Evolutionary conservation across 2,888 invertebrate species (phyloP), one percentile per base, ranked within the genome.

Genomic region (Phaonia tiefii): DNA sequence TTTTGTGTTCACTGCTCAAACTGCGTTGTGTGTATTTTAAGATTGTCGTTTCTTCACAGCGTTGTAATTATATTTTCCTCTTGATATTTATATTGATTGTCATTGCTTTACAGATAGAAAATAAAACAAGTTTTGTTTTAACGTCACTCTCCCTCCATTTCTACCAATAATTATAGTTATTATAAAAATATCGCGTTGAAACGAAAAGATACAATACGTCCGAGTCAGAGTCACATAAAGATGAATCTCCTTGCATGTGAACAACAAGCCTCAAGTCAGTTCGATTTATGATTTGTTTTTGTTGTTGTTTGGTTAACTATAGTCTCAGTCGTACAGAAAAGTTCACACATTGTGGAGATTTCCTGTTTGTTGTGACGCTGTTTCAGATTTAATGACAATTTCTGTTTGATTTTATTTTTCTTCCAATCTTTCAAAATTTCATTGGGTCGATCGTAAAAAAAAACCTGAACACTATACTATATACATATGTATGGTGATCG

Each of bases 201-300:
- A 37, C 42, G 63, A 63, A 63, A 63, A 63, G 22, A 60, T 39
- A 39, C 8, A n/a, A 17, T n/a, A 15, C 60, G 17, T 15, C n/a
- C 60, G 37, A 60, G 17, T 15, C 17, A 39, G 31, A 54, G 54
- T 54, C 63, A 63, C 22, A 63, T 63, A 63, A 39, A 65, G 26
- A 75, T 75, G 49, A 67, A 60, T 63, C 60, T 71, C 42, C 67
- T 44, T 20, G 8, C 5, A 31, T 31, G 31, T 31, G 49, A 49
- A 13, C 46, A n/a, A 4, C 17, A 11, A 4, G 22, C 20, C 54
- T 56, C 39, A 17, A 31, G 20, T 26, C 49, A 42, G 56, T 73
- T 80, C 76, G 69, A 80, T 77, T 73, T 77, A 71, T 74, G 80
- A 80, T 77, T 80, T 76, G 73, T 76, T 76, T 69, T 80, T 4